Percentiles rank a stretch among this genome's conserved stretches.
Conservation (phyloP, 2,113 vertebrate species). For the Sinocyclocheilus grahami region DNA sequence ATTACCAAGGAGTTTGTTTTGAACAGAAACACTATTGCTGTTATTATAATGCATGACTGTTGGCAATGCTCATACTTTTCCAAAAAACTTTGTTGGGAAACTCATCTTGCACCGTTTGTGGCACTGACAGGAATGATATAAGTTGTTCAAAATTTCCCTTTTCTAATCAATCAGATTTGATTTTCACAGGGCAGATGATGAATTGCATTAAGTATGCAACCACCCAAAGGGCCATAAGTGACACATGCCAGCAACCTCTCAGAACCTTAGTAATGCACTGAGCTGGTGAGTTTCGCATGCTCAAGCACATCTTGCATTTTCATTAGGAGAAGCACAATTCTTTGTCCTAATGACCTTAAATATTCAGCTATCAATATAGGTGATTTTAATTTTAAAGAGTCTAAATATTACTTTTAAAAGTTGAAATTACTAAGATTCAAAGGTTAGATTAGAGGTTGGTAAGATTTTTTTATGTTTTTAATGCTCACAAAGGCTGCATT, state of each 20-base stretch:
- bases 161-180: background rate
- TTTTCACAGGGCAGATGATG: background rate
- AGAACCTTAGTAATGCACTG: background rate
- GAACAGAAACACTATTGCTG: background rate
- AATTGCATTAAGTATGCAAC: background rate
- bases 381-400: background rate
- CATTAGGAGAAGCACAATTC: background rate
- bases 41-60: background rate
- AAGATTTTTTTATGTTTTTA: background rate
- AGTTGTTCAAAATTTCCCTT: background rate
- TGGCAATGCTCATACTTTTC: constrained; percentile 9
- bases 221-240: background rate
- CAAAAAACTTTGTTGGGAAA: background rate
- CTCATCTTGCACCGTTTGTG: background rate
- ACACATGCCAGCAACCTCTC: background rate
- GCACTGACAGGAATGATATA: background rate
- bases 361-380: too few species aligned
- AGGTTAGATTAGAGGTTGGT: too few species aligned
- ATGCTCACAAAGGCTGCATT: background rate
- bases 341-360: too few species aligned
- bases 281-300: background rate
- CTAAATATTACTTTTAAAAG: background rate
- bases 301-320: background rate
- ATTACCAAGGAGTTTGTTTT: background rate
- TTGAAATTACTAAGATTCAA: too few species aligned